A percentile compares a stretch with the other conserved stretches of the same genome.
phyloP scores from a whole-genome alignment of 2,888 invertebrate genomes.

The Nephrotoma guestfalica region DNA sequence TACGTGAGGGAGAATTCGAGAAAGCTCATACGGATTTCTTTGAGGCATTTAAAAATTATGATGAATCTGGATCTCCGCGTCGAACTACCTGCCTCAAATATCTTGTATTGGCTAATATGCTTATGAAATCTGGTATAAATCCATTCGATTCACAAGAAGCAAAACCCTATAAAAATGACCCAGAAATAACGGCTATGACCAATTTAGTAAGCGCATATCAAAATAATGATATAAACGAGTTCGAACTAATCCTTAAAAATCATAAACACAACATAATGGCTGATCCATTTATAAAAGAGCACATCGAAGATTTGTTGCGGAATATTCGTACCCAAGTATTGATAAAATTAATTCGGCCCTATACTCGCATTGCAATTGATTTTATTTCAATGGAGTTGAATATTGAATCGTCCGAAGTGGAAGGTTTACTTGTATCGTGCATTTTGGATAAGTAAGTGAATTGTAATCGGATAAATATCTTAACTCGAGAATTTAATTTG shows the following conservation, averaged over 20 bases:
- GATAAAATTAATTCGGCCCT: constrained; percentile 93
- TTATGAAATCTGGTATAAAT: constrained; percentile 99
- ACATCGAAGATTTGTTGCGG: constrained; percentile 90
- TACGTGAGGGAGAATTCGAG: constrained; percentile 96
- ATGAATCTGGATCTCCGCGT: constrained; percentile 94
- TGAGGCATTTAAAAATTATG: constrained; percentile 98
- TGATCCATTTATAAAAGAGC: constrained; percentile 96
- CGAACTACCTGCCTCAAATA: constrained; percentile 96
- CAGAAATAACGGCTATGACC: constrained; percentile 98
- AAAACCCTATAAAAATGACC: constrained; percentile 98
- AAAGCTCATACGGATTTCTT: constrained; percentile 99
- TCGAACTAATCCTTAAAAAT: constrained; percentile 88
- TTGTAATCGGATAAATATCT: neutral
- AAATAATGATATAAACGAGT: constrained; percentile 96
- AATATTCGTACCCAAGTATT: constrained; percentile 96
- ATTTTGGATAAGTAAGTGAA: constrained; percentile 81
- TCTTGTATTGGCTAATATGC: constrained; percentile 96
- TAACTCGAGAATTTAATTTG: neutral
- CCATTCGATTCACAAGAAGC: constrained; percentile 99
- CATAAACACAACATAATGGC: constrained; percentile 96
- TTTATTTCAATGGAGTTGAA: constrained; percentile 93
- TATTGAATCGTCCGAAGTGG: constrained; percentile 88
- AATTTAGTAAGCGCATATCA: constrained; percentile 95
- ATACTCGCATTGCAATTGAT: constrained; percentile 94
- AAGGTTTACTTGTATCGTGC: constrained; percentile 90